Evolutionary conservation across 1,140 invertebrate genomes (phyloP).

Genomic region (Medauroidea extradentata): DNA sequence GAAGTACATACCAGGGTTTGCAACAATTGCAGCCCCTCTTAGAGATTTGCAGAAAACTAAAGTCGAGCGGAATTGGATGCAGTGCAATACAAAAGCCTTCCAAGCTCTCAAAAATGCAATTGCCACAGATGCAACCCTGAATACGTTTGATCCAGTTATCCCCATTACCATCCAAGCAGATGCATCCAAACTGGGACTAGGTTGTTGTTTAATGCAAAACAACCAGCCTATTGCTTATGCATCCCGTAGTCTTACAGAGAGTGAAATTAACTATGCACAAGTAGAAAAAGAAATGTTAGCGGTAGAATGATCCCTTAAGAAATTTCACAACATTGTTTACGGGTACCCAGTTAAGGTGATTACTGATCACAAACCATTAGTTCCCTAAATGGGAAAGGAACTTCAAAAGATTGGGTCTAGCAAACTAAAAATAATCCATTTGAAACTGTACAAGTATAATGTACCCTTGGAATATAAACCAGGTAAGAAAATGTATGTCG

Average conservation of each 20-base stretch:
- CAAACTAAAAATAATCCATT: no score
- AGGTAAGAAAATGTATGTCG: no score
- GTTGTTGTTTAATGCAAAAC: constrained; percentile 29
- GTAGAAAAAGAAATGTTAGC: constrained; percentile 37
- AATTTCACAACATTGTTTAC: constrained; percentile 35
- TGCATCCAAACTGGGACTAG: constrained; percentile 30
- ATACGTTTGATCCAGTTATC: constrained; percentile 26
- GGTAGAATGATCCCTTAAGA: constrained; percentile 27
- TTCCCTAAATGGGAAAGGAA: background rate
- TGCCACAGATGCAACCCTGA: constrained; percentile 19
- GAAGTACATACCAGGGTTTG: constrained; percentile 24
- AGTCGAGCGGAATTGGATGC: constrained; percentile 16
- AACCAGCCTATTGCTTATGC: constrained; percentile 38
- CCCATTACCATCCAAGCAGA: constrained; percentile 29
- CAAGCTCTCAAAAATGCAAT: constrained; percentile 24
- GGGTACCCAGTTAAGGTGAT: constrained; percentile 27
- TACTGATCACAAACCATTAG: constrained; percentile 41
- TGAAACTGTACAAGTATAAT: no score
- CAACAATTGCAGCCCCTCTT: constrained; percentile 16
- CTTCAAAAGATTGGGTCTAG: no score
- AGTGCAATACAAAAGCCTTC: constrained; percentile 15
- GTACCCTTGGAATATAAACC: constrained; percentile 22
- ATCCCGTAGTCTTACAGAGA: constrained; percentile 31
- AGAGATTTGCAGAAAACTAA: constrained; percentile 20
- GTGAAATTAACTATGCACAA: constrained; percentile 33